Evolutionary conservation across 2,888 invertebrate genomes (phyloP), one percentile per base, ranked within the genome.

Genomic region (Drosophila crucigera): DNA sequence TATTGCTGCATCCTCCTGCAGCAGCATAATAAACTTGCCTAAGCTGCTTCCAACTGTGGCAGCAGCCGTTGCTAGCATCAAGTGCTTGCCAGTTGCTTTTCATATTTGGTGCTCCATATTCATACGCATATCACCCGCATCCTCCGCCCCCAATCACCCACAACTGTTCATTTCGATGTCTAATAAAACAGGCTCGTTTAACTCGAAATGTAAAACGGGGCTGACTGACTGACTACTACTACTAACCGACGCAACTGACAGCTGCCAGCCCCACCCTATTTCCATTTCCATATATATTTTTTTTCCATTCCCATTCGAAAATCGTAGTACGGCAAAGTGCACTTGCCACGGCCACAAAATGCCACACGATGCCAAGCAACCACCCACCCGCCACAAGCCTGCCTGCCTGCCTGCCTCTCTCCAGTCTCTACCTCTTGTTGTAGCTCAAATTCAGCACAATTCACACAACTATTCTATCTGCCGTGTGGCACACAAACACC

Each of bases 311-410:
- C 9, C 56, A 39, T 41, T 58, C 11, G 28, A 70, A 73, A 83
- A 90, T 74, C 73, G 77, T 62, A 56, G 79, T 72, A 87, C 85
- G 81, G 80, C 73, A 81, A 91, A 91, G 82, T 88, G 90, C 90
- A 88, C 91, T 91, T 85, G 81, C 75, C 69, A 78, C 67, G 77
- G 78, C 87, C 90, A 75, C 83, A 91, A 83, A 88, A 85, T 80
- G 79, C 70, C 63, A 69, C 53, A 66, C 66, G 66, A 39, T 61
- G 43, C 54, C 61, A 19, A n/a, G 25, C 14, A 22, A 22, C 43
- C 22, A 47, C 25, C 28, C 22, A 47, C 47, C 28, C 22, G 25
- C 47, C 47, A 47, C 47, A 47, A 47, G 47, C 16, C 1, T 16
- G 47, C 41, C 10, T 28, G 28, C 0, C 16, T 25, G 1, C 16